Conservation (phyloP, 1,140 invertebrate genomes). For the Rhizoglyphus robini region DNA sequence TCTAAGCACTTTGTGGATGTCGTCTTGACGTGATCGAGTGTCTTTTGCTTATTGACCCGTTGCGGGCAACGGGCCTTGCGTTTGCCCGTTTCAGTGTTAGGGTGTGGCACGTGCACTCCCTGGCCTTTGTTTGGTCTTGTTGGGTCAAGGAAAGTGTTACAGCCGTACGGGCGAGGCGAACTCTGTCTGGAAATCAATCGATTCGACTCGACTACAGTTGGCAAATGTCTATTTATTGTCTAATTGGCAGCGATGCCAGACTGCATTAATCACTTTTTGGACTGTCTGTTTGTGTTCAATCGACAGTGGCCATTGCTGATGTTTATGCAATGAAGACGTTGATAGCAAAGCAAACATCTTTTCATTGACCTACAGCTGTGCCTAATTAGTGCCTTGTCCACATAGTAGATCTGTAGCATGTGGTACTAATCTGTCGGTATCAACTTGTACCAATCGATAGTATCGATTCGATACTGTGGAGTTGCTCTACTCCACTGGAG, state of each 20-base stretch:
- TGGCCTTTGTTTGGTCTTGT: background rate
- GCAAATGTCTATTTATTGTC: too few species aligned
- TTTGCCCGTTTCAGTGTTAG: conserved; percentile 1
- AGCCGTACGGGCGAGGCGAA: too few species aligned
- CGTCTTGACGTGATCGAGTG: background rate
- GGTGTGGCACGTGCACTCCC: background rate
- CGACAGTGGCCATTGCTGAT: background rate
- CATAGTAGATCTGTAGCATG: background rate
- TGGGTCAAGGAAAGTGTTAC: conserved; percentile 8
- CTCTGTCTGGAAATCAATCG: background rate
- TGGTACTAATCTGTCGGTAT: background rate
- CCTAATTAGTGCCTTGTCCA: background rate
- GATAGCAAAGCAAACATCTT: background rate
- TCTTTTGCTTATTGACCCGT: too few species aligned
- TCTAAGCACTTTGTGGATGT: too few species aligned
- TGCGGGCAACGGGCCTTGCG: too few species aligned
- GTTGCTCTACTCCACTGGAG: too few species aligned
- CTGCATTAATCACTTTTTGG: too few species aligned
- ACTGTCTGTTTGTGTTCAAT: too few species aligned
- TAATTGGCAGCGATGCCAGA: too few species aligned
- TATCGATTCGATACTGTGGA: background rate
- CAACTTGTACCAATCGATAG: conserved; percentile 6
- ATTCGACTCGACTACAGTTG: background rate
- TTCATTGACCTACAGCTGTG: background rate
- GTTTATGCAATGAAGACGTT: background rate